Conservation (phyloP, 1,140 invertebrate species). For the Drosophila paulistorum region DNA sequence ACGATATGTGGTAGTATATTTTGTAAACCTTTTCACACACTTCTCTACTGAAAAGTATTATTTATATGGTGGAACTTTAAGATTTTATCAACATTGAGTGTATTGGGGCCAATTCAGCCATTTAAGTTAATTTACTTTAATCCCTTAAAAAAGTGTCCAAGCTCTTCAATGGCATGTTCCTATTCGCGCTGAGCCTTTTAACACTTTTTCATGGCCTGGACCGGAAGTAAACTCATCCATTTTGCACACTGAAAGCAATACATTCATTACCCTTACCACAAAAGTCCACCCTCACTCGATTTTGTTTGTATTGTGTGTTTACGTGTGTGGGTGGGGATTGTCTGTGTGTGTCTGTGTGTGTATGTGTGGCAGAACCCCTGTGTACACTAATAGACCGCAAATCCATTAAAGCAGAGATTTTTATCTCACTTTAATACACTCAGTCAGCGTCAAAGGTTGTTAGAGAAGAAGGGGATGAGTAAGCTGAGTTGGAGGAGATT, state of each 20-base stretch:
- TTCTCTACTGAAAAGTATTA: neutral
- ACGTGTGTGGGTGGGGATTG: conserved; percentile 19
- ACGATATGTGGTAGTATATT: too few species aligned
- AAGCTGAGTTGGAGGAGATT: neutral
- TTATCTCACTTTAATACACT: conserved; percentile 81
- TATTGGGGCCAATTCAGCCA: conserved; percentile 13
- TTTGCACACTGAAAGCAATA: conserved; percentile 68
- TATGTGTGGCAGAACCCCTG: conserved; percentile 27
- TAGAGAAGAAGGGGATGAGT: neutral
- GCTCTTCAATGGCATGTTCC: conserved; percentile 22
- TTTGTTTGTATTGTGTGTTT: neutral
- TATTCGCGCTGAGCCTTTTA: conserved; percentile 43
- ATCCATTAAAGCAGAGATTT: conserved; percentile 80
- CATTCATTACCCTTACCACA: conserved; percentile 64
- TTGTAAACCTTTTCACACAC: too few species aligned
- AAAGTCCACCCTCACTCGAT: conserved; percentile 19
- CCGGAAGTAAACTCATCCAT: conserved; percentile 74
- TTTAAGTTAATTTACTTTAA: conserved; percentile 36
- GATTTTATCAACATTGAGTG: neutral
- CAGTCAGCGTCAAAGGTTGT: conserved; percentile 78
- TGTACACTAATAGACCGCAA: conserved; percentile 77
- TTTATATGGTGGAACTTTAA: neutral
- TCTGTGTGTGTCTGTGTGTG: conserved; percentile 5
- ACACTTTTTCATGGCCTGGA: conserved; percentile 53
- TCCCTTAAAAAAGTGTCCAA: conserved; percentile 29